A percentile compares a stretch with the other conserved stretches of the same genome.
These are phyloP conservation scores for Drosophila histrio DNA, from an alignment of 2,888 invertebrate genomes.

Conservation along the genomic window DNA sequence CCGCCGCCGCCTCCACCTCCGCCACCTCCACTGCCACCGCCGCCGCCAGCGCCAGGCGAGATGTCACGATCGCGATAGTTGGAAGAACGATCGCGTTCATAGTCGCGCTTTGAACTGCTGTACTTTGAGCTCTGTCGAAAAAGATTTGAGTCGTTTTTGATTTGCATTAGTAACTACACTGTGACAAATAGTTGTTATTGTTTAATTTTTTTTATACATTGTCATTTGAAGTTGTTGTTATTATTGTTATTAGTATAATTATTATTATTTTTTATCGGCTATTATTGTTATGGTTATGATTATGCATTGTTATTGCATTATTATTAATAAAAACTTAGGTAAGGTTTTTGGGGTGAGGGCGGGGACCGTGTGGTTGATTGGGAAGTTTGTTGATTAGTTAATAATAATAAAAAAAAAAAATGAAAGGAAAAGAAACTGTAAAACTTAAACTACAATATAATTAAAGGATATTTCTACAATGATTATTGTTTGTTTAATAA, in stretches of 20 bases:
- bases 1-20: conserved; percentile 71
- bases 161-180: conserved; percentile 7
- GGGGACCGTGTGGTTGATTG: background rate
- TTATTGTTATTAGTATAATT: background rate
- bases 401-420: background rate
- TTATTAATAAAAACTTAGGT: background rate
- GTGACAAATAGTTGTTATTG: background rate
- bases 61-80: conserved; percentile 84
- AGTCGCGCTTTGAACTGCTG: conserved; percentile 90
- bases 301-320: background rate
- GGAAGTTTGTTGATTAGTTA: background rate
- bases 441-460: conserved; percentile 15
- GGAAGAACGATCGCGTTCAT: conserved; percentile 85
- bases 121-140: conserved; percentile 90
- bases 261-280: background rate
- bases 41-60: conserved; percentile 80
- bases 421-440: too few relatives aligned
- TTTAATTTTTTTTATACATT: background rate
- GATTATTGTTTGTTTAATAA: conserved; percentile 6
- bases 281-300: background rate
- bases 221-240: background rate
- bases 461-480: conserved; percentile 16
- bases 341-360: background rate
- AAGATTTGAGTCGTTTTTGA: conserved; percentile 11
- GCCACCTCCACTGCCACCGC: conserved; percentile 63